These are phyloP conservation scores for Chitala chitala DNA, from an alignment of 2,113 vertebrate species.

Conservation along the genomic window DNA sequence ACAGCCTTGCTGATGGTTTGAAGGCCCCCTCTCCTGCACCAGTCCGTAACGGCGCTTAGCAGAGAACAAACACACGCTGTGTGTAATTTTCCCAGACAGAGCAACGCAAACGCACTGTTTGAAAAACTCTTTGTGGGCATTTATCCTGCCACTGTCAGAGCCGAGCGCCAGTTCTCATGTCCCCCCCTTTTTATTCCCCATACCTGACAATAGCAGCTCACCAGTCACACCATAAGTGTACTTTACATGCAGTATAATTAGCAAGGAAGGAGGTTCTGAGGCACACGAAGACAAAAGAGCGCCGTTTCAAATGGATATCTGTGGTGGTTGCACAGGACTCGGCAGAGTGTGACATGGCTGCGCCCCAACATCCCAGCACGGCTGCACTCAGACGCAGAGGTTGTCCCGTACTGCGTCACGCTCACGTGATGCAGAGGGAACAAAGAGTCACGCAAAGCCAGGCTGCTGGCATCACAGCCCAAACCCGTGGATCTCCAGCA, in stretches of 20 bases:
- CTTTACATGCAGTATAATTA: conserved; percentile 9
- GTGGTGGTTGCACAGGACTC: background rate
- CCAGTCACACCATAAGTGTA: background rate
- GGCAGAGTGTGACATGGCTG: no score
- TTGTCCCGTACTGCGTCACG: no score
- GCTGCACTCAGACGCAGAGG: no score
- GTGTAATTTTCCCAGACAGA: background rate
- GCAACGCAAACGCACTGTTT: background rate
- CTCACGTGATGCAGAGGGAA: no score
- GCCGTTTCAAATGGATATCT: background rate
- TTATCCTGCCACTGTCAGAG: background rate
- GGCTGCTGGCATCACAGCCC: no score
- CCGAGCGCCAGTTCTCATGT: background rate
- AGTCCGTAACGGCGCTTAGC: background rate
- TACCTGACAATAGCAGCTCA: background rate
- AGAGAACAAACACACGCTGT: background rate
- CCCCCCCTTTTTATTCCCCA: background rate
- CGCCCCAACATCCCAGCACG: no score
- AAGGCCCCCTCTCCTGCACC: background rate
- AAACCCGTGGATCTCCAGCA: no score
- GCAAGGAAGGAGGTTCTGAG: background rate
- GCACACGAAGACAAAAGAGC: no score
- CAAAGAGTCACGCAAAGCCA: no score
- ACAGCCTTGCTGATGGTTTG: background rate
- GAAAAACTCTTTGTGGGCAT: background rate